phyloP scores from a whole-genome alignment of 2,888 invertebrate genomes.

The Acronicta aceris region DNA sequence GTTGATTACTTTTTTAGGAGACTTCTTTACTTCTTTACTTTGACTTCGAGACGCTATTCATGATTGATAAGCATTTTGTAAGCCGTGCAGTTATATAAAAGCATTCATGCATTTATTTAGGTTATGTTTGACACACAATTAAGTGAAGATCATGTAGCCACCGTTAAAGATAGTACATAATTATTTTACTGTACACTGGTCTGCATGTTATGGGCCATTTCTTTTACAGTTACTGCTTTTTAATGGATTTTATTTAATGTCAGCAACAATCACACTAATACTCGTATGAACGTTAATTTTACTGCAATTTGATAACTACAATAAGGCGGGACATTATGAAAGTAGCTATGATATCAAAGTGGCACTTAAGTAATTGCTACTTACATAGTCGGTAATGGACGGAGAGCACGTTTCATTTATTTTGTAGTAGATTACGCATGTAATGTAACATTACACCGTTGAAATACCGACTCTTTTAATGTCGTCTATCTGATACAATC shows the following conservation, averaged over 20 bases:
- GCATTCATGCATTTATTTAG: slow-evolving; percentile 3
- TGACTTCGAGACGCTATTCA: slow-evolving; percentile 1
- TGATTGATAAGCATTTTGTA: slow-evolving; percentile 4
- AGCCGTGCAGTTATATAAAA: slow-evolving; percentile 3
- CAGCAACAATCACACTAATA: slow-evolving; percentile 27
- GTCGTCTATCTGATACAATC: slow-evolving; percentile 38
- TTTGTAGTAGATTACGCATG: slow-evolving; percentile 61
- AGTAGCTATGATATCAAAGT: slow-evolving; percentile 75
- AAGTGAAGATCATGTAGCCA: slow-evolving; percentile 6
- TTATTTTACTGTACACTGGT: slow-evolving; percentile 6
- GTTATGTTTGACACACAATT: slow-evolving; percentile 4
- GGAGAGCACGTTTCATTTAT: slow-evolving; percentile 67
- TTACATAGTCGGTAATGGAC: slow-evolving; percentile 70
- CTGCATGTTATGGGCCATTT: slow-evolving; percentile 20
- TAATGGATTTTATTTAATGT: slow-evolving; percentile 45
- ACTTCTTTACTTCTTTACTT: not conserved
- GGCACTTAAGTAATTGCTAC: slow-evolving; percentile 79
- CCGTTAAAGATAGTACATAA: slow-evolving; percentile 23
- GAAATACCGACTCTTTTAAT: slow-evolving; percentile 46
- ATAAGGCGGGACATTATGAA: slow-evolving; percentile 61
- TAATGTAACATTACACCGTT: slow-evolving; percentile 54
- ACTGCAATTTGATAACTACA: slow-evolving; percentile 64
- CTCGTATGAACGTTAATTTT: slow-evolving; percentile 59
- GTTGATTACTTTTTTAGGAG: not conserved
- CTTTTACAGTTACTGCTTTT: slow-evolving; percentile 33